Percentiles rank a stretch among this genome's conserved stretches.
phyloP scores from a whole-genome alignment of 2,888 invertebrate genomes.

The Aspidiotus destructor region DNA sequence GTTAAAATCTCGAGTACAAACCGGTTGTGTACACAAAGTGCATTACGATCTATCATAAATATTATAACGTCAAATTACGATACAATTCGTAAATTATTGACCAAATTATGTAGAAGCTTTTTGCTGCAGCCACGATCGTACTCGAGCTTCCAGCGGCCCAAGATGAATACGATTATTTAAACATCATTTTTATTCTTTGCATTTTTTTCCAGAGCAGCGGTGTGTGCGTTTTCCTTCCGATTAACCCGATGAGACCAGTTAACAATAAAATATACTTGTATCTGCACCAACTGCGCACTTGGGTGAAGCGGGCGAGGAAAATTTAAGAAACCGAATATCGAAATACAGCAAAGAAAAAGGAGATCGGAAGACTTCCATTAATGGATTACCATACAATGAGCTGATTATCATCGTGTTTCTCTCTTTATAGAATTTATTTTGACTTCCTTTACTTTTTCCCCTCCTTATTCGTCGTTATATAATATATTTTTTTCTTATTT shows the following conservation, averaged over 20 bases:
- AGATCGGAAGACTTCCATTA: slow-evolving; percentile 22
- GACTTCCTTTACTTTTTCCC: slow-evolving; percentile 1
- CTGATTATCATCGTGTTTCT: slow-evolving; percentile 29
- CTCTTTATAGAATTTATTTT: slow-evolving; percentile 14
- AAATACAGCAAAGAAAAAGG: slow-evolving; percentile 10
- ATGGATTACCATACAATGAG: slow-evolving; percentile 33
- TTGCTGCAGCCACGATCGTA: background rate
- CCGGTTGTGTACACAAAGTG: slow-evolving; percentile 18
- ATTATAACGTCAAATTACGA: slow-evolving; percentile 27
- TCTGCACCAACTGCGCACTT: slow-evolving; percentile 10
- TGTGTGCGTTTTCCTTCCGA: slow-evolving; percentile 9
- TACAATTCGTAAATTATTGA: slow-evolving; percentile 23
- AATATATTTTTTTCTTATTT: slow-evolving; percentile 5
- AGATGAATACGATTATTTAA: slow-evolving; percentile 16
- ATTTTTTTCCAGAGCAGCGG: slow-evolving; percentile 3
- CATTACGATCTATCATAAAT: slow-evolving; percentile 19
- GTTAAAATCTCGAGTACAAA: background rate
- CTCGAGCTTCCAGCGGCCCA: too few relatives aligned
- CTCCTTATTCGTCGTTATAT: background rate
- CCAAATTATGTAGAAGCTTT: slow-evolving; percentile 8
- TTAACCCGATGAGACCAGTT: slow-evolving; percentile 18
- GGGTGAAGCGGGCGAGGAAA: background rate
- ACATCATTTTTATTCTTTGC: slow-evolving; percentile 25
- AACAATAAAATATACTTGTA: slow-evolving; percentile 24
- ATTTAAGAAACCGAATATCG: background rate